These are phyloP conservation scores for Proisotoma minuta DNA, from an alignment of 2,888 invertebrate species.

Conservation along the genomic window DNA sequence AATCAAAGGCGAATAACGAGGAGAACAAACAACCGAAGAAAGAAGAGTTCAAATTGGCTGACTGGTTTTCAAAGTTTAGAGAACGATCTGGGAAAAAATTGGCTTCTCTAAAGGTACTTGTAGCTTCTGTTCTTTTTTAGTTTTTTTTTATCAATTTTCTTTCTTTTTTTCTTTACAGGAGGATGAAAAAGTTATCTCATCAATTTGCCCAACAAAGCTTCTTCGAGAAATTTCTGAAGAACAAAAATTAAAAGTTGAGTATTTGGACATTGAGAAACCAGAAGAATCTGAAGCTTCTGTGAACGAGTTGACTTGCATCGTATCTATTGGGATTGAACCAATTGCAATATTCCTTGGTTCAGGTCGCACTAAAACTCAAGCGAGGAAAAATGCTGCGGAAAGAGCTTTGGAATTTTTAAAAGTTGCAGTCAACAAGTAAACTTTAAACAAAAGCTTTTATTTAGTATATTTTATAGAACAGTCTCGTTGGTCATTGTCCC, in stretches of 20 bases:
- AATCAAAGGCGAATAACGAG: no score
- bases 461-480: no score
- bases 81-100: slow-evolving; percentile 23
- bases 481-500: no score
- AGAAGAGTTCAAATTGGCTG: slow-evolving; percentile 21
- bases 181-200: background rate
- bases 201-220: slow-evolving; percentile 22
- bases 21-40: no score
- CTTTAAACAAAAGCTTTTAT: no score
- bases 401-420: slow-evolving; percentile 21
- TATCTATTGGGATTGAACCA: slow-evolving; percentile 33
- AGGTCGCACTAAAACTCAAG: slow-evolving; percentile 35
- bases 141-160: background rate
- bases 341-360: slow-evolving; percentile 35
- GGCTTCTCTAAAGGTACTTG: slow-evolving; percentile 19
- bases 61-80: slow-evolving; percentile 18
- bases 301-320: slow-evolving; percentile 17
- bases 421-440: slow-evolving; percentile 11
- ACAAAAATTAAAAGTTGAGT: slow-evolving; percentile 40
- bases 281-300: slow-evolving; percentile 18
- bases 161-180: background rate
- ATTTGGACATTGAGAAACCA: slow-evolving; percentile 31
- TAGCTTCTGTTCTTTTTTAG: background rate
- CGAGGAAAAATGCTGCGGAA: slow-evolving; percentile 33
- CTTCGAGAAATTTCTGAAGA: slow-evolving; percentile 38